Conservation (phyloP, 2,888 invertebrate genomes). For the Temnothorax rugatulus region DNA sequence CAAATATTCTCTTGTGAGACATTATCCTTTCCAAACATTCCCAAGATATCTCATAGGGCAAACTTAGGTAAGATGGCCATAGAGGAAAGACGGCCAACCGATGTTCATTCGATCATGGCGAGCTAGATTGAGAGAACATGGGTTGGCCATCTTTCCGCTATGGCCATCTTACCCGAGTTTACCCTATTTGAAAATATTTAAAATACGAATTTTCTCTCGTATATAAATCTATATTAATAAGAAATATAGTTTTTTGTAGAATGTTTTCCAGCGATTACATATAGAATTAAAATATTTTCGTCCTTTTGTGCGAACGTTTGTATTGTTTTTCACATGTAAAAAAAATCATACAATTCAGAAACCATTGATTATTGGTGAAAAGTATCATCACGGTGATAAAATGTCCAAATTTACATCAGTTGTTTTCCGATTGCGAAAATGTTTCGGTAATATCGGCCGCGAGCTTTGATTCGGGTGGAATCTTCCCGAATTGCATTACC, state of each 20-base stretch:
- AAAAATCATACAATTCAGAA: neutral
- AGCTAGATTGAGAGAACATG: too few species aligned
- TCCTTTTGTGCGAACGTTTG: neutral
- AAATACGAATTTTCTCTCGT: neutral
- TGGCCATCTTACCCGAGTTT: too few species aligned
- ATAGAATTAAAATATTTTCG: neutral
- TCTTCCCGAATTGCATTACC: conserved; percentile 25
- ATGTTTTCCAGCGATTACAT: neutral
- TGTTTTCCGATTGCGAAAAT: conserved; percentile 20
- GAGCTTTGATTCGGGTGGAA: conserved; percentile 31
- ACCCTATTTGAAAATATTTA: neutral
- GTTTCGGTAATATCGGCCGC: neutral
- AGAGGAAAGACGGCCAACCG: too few species aligned
- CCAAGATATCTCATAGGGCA: too few species aligned
- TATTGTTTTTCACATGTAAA: conserved; percentile 3
- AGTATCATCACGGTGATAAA: neutral
- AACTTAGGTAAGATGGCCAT: too few species aligned
- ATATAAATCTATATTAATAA: neutral
- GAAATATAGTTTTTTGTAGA: neutral
- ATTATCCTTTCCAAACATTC: too few species aligned
- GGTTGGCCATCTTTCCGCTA: too few species aligned
- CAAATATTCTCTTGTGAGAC: too few species aligned
- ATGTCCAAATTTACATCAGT: neutral
- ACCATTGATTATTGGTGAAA: neutral
- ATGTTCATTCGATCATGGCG: too few species aligned